Evolutionary conservation across 2,888 invertebrate species (phyloP).

Genomic region (Endotricha flammealis): DNA sequence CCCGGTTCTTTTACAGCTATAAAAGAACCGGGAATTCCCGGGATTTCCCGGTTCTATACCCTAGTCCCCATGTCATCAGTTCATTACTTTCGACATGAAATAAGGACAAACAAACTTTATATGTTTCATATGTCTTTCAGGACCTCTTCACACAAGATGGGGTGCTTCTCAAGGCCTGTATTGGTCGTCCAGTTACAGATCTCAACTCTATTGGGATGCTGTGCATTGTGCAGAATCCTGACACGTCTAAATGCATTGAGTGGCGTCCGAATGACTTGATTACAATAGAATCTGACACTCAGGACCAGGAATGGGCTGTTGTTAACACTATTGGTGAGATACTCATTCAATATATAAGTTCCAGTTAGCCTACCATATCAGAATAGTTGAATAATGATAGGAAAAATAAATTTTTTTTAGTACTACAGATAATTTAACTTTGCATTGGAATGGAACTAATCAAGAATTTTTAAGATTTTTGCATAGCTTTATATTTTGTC

Average conservation of each 20-base stretch:
- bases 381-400: too few relatives aligned
- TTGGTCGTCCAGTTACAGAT: constrained; percentile 79
- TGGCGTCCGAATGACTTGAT: constrained; percentile 91
- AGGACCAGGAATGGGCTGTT: constrained; percentile 91
- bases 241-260: constrained; percentile 83
- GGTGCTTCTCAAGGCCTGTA: constrained; percentile 83
- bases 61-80: too few relatives aligned
- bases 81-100: too few relatives aligned
- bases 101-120: too few relatives aligned
- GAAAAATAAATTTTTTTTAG: too few relatives aligned
- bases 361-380: constrained; percentile 18
- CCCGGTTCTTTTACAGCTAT: too few relatives aligned
- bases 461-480: too few relatives aligned
- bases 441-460: too few relatives aligned
- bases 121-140: constrained; percentile 67
- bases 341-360: constrained; percentile 13
- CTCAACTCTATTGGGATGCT: constrained; percentile 83
- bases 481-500: too few relatives aligned
- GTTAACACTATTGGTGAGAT: constrained; percentile 83
- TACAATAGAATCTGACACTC: constrained; percentile 84
- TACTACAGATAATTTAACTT: too few relatives aligned
- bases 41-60: too few relatives aligned
- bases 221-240: constrained; percentile 81
- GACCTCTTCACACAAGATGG: constrained; percentile 89
- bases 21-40: too few relatives aligned